phyloP scores from a whole-genome alignment of 1,140 invertebrate species.

The Lepidurus apus region DNA sequence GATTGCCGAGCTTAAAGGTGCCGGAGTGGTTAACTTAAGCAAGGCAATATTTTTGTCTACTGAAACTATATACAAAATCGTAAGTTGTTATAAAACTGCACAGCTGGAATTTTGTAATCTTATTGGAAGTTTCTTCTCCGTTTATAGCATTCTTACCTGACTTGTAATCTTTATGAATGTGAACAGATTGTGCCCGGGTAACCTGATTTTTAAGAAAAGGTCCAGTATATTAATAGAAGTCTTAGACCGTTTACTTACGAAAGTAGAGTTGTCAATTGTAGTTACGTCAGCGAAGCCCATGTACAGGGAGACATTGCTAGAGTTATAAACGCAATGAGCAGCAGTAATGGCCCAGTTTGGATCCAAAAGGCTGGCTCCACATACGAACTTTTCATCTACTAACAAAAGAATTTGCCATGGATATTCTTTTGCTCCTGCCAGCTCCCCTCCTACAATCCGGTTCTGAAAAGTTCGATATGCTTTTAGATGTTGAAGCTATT shows the following conservation, averaged over 20 bases:
- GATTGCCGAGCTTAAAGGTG: not conserved
- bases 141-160: not conserved
- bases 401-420: not conserved
- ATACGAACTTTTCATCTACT: constrained; percentile 44
- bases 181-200: not conserved
- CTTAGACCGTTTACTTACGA: not conserved
- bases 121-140: too few species aligned
- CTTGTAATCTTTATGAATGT: not conserved
- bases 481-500: too few species aligned
- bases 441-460: not conserved
- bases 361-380: constrained; percentile 85
- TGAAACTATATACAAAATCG: not conserved
- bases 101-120: too few species aligned
- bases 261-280: not conserved
- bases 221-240: too few species aligned
- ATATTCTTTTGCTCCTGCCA: not conserved
- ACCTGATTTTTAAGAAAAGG: not conserved
- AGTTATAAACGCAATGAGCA: constrained; percentile 88
- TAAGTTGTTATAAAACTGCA: not conserved
- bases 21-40: not conserved
- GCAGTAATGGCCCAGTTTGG: constrained; percentile 96
- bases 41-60: not conserved
- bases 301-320: not conserved
- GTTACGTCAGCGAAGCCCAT: not conserved
- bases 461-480: not conserved